Evolutionary conservation across 2,888 invertebrate genomes (phyloP), one percentile per base, ranked within the genome.

Genomic region (Drosophila meridiana): DNA sequence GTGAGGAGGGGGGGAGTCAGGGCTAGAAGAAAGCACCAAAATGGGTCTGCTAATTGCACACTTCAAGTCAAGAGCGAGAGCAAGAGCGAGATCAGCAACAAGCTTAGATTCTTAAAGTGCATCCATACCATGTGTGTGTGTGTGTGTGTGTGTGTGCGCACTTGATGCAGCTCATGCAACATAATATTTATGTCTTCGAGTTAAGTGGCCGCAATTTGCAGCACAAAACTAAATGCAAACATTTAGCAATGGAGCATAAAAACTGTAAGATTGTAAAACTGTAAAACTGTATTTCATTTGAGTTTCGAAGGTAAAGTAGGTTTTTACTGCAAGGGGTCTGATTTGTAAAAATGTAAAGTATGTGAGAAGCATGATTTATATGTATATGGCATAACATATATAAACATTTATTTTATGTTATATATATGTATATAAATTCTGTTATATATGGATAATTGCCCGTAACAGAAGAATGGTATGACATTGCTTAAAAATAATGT

Each of bases 1-100:
- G 42, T 9, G 63, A 58, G 38, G n/a, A n/a, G 20, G 20, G 1
- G 2, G 20, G 3, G n/a, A 3, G 6, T 1, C 11, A 3, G 7
- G 20, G 20, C 20, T 20, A 9, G 14, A n/a, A 9, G 32, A 30
- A 32, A 9, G 8, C 32, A 14, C n/a, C 11, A 30, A 73, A 87
- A 52, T 34, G 34, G 82, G 73, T 72, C 69, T 82, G 78, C 88
- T 85, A 85, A 85, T 85, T 85, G 88, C 86, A 61, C 72, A 74
- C 85, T 87, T 74, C 52, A 73, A 62, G 66, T 58, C 62, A 30
- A 53, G 34, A 20, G 52, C 11, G 20, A 34, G 34, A 34, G 32
- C n/a, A 26, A 55, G 14, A 38, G 43, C 14, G 38, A 42, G 69
- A 68, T 69, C 47, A 52, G 30, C 36, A 69, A 60, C 58, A 62